Evolutionary conservation across 1,140 invertebrate species (phyloP), one percentile per base, ranked within the genome.

Genomic region (Hetaerina americana): DNA sequence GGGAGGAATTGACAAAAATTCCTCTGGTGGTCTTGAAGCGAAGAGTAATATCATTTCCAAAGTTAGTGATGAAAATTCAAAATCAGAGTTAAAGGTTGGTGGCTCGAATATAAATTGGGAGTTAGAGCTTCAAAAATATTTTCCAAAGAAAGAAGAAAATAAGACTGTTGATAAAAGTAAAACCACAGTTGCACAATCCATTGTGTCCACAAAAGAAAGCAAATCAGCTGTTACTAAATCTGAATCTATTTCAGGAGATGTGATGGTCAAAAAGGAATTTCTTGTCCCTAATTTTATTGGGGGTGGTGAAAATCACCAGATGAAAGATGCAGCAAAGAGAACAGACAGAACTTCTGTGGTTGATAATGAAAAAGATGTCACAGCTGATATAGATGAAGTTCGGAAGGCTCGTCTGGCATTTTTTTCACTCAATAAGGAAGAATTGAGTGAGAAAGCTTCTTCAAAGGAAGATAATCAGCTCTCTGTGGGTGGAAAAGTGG

Each of bases 361-460:
- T 0, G 5, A 25, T 6, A 68, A 25, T 31, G 27, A 28, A 10
- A 73, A 71, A 40, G 66, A 73, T 71, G 71, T 57, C 3, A 57
- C 15, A 57, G 40, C 40, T 57, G 75, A 78, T 75, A 68, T 78
- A 0, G 76, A 79, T 71, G 79, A 80, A 76, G 70, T 81, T 1
- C 71, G 80, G 68, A 80, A 78, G 75, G 79, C 79, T 29, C 74
- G 80, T 66, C 68, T 81, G 28, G 78, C 77, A 26, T 78, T 77
- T 75, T 81, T 81, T 57, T 57, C 40, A 18, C 15, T 57, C 71
- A 74, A 69, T 71, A 68, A 25, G 67, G 18, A n/a, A 1, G 67
- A 68, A 68, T 26, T 15, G 15, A 10, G 18, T 18, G 67, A 26
- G 18, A 28, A 68, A 68, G 2, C 67, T 15, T 25, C 1, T 6